Evolutionary conservation across 2,888 invertebrate genomes (phyloP), one percentile per base, ranked within the genome.

Genomic region (Caenorhabditis sp.): DNA sequence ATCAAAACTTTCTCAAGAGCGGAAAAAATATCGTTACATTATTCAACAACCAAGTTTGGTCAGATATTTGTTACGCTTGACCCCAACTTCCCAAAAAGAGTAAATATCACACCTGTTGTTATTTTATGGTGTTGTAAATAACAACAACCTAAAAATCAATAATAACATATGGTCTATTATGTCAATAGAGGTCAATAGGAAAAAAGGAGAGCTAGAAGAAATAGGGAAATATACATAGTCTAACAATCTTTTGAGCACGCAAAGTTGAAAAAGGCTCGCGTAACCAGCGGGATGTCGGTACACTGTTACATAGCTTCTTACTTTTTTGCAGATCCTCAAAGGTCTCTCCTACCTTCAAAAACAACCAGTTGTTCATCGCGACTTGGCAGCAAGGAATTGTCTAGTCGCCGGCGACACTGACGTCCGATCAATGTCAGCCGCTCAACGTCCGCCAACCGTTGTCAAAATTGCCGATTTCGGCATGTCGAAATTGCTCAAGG

Each of bases 371-470:
- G 95, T 97, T 0, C 97, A 99, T 89, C 91, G 79, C 23, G 79
- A 77, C 79, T 90, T 97, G 78, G 97, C 97, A 1, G 95, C 97
- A 0, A 91, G 97, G 82, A 99, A 99, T 89, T 95, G 96, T 88
- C 91, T 99, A 58, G 97, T 99, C 6, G 68, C 79, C 36, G 86
- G 86, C 37, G 77, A 79, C 26, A 72, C 74, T 1, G 86, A 86
- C 59, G 6, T 78, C 17, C 64, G 66, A 24, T 58, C 73, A 17
- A 69, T 77, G 26, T 67, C 65, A 31, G 71, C 84, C 23, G 63
- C 69, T 17, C 75, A 79, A 31, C 63, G 86, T 37, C 83, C 84
- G 1, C 80, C 84, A 10, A 78, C 81, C 50, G 73, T 69, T 21
- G 81, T 86, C 23, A 86, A 86, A 81, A 86, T 86, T 55, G 83